A percentile compares a stretch with the other conserved stretches of the same genome.
phyloP scores from a whole-genome alignment of 2,113 vertebrate species.

The Melanerpes aurifrons region DNA sequence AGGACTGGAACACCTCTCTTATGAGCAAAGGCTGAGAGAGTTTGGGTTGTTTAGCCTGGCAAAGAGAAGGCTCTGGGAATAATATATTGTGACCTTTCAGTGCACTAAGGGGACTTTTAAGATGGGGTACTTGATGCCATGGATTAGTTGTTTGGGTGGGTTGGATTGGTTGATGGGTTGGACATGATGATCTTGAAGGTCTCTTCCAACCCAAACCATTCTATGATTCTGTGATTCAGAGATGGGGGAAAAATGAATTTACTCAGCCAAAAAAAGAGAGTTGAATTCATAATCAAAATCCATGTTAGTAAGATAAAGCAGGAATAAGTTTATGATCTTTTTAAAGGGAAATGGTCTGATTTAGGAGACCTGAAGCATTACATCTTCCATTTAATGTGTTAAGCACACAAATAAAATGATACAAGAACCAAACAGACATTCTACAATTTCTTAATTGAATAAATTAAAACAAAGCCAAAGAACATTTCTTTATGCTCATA shows the following conservation, averaged over 20 bases:
- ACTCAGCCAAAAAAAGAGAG: neutral
- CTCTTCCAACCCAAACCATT: too few relatives aligned
- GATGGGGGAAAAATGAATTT: neutral
- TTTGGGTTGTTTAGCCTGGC: too few relatives aligned
- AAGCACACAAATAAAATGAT: neutral
- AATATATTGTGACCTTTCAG: neutral
- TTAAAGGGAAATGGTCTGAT: neutral
- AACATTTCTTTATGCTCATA: neutral
- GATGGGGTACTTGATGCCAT: too few relatives aligned
- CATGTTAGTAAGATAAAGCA: neutral
- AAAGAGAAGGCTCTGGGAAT: too few relatives aligned
- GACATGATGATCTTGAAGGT: too few relatives aligned
- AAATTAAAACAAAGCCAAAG: neutral
- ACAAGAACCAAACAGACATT: neutral
- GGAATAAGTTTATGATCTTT: neutral
- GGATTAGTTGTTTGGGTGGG: too few relatives aligned
- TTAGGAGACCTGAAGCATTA: neutral
- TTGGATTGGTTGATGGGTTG: too few relatives aligned
- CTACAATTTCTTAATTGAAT: neutral
- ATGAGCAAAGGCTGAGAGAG: too few relatives aligned
- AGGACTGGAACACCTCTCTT: too few relatives aligned
- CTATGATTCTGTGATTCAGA: too few relatives aligned
- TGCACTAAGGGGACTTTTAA: neutral
- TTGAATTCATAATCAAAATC: neutral
- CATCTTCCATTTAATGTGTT: neutral